Evolutionary conservation across 2,888 invertebrate genomes (phyloP).

Genomic region (Enchytraeus crypticus): DNA sequence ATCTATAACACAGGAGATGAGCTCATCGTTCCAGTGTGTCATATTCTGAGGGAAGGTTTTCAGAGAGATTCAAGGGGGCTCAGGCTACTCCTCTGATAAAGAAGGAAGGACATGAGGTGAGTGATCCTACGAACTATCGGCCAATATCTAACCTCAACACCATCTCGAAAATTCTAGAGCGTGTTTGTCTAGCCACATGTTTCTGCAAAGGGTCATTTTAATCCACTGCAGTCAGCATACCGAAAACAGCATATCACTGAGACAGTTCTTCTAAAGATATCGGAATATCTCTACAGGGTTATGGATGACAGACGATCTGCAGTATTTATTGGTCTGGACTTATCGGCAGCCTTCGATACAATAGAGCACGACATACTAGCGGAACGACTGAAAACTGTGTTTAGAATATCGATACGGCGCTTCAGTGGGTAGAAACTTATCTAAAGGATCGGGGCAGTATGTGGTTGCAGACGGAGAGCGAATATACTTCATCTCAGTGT

Average conservation of each 20-base stretch:
- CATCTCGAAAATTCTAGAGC: neutral
- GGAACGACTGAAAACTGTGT: no score
- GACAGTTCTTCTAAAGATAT: neutral
- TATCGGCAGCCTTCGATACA: neutral
- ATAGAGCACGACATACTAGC: neutral
- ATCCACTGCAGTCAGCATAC: neutral
- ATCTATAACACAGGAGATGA: no score
- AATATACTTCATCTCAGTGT: no score
- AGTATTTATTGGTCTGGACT: neutral
- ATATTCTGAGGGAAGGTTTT: no score
- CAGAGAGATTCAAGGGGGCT: no score
- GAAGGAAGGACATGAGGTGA: neutral
- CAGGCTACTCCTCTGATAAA: neutral
- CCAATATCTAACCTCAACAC: neutral
- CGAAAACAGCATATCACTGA: neutral
- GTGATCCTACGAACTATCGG: neutral
- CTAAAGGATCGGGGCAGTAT: no score
- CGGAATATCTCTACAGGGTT: neutral
- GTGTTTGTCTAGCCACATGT: neutral
- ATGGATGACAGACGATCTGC: neutral
- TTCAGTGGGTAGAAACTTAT: no score
- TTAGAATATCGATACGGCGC: no score
- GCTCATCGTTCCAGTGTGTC: no score
- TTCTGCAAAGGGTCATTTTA: neutral
- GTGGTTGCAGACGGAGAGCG: no score